Conservation (phyloP, 2,888 invertebrate species). For the Beris morrisii region DNA sequence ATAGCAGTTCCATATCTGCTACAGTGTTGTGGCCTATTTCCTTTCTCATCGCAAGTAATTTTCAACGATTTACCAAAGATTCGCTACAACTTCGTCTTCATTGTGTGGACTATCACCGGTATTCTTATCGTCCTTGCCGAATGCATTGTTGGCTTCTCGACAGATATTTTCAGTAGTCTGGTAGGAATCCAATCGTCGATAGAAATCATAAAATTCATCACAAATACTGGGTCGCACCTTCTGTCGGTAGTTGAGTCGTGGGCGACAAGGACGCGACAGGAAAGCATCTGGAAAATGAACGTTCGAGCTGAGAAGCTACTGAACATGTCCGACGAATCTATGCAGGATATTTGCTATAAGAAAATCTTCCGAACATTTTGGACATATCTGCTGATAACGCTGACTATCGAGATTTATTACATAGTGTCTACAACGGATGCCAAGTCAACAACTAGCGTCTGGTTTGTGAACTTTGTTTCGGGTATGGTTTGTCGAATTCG, state of each 20-base stretch:
- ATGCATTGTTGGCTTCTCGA: slow-evolving; percentile 5
- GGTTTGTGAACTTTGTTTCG: slow-evolving; percentile 21
- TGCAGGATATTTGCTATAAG: slow-evolving; percentile 15
- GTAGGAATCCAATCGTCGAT: slow-evolving; percentile 20
- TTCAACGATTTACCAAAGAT: slow-evolving; percentile 4
- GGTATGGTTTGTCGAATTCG: slow-evolving; percentile 20
- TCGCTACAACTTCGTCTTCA: slow-evolving; percentile 17
- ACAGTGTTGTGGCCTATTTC: slow-evolving; percentile 34
- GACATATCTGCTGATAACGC: slow-evolving; percentile 12
- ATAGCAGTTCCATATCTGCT: slow-evolving; percentile 22
- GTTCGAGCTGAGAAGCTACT: slow-evolving; percentile 13
- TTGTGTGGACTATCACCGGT: slow-evolving; percentile 28
- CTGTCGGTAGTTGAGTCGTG: slow-evolving; percentile 34
- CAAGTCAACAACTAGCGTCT: not conserved
- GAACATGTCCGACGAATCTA: slow-evolving; percentile 20
- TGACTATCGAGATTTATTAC: slow-evolving; percentile 18
- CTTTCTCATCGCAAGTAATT: slow-evolving; percentile 23
- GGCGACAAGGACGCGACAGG: slow-evolving; percentile 26
- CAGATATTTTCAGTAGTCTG: slow-evolving; percentile 13
- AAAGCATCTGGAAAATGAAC: slow-evolving; percentile 35
- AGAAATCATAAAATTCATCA: slow-evolving; percentile 37
- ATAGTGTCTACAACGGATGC: not conserved
- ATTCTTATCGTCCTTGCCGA: slow-evolving; percentile 20
- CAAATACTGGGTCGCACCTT: slow-evolving; percentile 33
- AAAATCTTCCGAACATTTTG: slow-evolving; percentile 29